Percentiles rank a stretch among this genome's conserved stretches.
phyloP scores from a whole-genome alignment of 2,888 invertebrate species.

The Phengaris alcon region DNA sequence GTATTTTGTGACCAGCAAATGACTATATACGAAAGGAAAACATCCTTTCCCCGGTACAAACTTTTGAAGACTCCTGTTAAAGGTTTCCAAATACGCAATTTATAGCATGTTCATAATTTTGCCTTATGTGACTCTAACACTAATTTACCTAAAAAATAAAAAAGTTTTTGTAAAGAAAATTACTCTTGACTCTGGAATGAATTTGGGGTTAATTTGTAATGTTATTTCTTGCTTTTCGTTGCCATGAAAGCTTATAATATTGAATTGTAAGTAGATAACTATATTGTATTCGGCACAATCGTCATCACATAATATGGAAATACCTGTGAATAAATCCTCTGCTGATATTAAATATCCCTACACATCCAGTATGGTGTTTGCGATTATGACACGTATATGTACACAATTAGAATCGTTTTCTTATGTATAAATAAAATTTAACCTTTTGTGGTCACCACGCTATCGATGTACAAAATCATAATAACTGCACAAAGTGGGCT shows the following conservation, averaged over 20 bases:
- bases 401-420: slow-evolving; percentile 31
- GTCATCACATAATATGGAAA: slow-evolving; percentile 24
- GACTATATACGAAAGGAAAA: not conserved
- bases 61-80: no score
- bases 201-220: no score
- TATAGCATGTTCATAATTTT: no score
- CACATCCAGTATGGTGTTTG: not conserved
- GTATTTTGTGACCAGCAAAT: not conserved
- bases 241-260: slow-evolving; percentile 9
- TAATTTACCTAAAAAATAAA: no score
- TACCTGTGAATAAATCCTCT: slow-evolving; percentile 23
- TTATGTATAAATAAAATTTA: slow-evolving; percentile 29
- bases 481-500: slow-evolving; percentile 41
- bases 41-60: no score
- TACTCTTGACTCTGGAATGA: no score
- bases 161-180: no score
- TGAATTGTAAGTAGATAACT: slow-evolving; percentile 20
- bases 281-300: slow-evolving; percentile 21
- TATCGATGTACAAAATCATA: slow-evolving; percentile 42
- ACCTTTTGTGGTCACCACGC: slow-evolving; percentile 35
- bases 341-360: slow-evolving; percentile 22
- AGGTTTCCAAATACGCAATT: no score
- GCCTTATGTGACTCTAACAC: no score
- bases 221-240: not conserved
- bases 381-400: slow-evolving; percentile 18